Conservation (phyloP, 1,140 invertebrate genomes). For the Brachionus paranguensis region DNA sequence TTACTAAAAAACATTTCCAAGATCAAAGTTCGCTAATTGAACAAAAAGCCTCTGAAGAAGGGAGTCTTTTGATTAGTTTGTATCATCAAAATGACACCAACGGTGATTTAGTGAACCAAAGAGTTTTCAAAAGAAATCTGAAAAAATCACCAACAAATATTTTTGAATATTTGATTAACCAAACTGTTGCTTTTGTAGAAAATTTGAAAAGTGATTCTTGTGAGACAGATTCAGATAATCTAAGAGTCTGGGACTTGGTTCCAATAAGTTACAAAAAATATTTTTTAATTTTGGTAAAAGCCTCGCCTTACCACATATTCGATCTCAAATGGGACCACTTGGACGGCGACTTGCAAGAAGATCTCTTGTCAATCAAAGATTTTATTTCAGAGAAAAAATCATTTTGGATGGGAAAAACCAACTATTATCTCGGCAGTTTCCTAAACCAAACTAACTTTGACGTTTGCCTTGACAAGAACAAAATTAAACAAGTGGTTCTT, state of each 20-base stretch:
- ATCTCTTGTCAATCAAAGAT: background rate
- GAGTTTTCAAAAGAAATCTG: background rate
- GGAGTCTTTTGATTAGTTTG: background rate
- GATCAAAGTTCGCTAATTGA: background rate
- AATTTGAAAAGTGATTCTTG: background rate
- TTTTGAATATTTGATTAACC: background rate
- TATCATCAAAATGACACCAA: background rate
- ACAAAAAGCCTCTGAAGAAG: background rate
- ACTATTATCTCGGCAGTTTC: background rate
- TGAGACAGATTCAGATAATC: background rate
- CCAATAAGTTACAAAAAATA: background rate
- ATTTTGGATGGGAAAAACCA: background rate
- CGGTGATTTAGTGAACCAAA: background rate
- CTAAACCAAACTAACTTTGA: background rate
- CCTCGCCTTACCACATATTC: background rate
- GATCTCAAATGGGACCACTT: conserved; percentile 6
- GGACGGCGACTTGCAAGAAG: background rate
- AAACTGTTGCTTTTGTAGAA: background rate
- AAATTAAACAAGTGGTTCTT: background rate
- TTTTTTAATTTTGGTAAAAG: background rate
- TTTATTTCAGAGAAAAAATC: background rate
- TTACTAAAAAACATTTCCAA: background rate
- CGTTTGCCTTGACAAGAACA: background rate
- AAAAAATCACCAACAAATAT: background rate
- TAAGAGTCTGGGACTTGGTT: background rate